Percentiles rank a stretch among this genome's conserved stretches.
Evolutionary conservation across 2,797 vertebrate genomes (phyloP).

Genomic region (Squalus acanthias): DNA sequence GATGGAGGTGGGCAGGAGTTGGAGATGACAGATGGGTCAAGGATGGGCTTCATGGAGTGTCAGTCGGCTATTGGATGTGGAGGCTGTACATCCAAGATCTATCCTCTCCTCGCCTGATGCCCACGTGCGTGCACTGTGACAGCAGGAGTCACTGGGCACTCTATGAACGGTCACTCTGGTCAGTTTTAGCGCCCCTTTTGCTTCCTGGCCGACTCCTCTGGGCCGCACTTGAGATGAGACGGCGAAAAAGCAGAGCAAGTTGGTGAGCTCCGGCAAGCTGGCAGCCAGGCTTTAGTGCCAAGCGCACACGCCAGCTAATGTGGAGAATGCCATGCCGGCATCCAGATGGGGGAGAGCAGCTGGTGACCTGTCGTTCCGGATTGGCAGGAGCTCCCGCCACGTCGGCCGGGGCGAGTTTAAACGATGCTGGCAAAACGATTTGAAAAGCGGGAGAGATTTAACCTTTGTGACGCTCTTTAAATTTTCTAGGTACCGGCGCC

Average conservation of each 20-base stretch:
- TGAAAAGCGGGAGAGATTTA: not conserved
- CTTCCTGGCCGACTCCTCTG: not conserved
- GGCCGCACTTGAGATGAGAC: not conserved
- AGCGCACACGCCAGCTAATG: too few relatives aligned
- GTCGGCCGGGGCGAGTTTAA: not conserved
- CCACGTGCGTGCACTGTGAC: not conserved
- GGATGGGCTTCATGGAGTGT: not conserved
- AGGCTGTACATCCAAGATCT: not conserved
- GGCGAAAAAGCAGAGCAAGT: not conserved
- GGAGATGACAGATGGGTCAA: not conserved
- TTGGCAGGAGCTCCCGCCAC: not conserved
- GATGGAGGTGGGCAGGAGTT: not conserved
- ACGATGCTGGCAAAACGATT: not conserved
- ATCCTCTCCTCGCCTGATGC: not conserved
- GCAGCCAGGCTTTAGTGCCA: not conserved
- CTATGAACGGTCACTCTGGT: not conserved
- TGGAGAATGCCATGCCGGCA: not conserved
- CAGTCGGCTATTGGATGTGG: not conserved
- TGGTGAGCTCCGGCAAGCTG: not conserved
- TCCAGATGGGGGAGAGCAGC: not conserved
- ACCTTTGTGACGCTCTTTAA: not conserved
- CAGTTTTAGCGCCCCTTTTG: not conserved
- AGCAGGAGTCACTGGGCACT: not conserved
- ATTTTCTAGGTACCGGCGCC: conserved; percentile 66
- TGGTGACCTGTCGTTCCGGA: not conserved